These are phyloP conservation scores for Toxotes chatareus DNA, from an alignment of 2,113 vertebrate genomes.

Conservation along the genomic window DNA sequence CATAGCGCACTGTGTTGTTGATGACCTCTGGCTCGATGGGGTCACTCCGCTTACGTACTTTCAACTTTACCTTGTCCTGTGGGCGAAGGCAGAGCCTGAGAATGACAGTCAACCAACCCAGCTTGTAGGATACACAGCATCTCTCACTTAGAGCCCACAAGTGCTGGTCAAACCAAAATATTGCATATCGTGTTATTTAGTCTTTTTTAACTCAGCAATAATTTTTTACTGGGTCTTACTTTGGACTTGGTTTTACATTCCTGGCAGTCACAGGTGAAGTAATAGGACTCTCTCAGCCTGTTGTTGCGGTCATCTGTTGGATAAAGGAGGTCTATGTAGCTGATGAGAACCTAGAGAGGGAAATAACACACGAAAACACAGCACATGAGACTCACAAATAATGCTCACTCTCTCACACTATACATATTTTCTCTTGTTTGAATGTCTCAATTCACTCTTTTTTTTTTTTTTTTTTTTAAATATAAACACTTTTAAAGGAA, in stretches of 20 bases:
- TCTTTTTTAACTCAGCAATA: background rate
- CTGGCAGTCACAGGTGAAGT: conserved; percentile 92
- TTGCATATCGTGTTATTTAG: background rate
- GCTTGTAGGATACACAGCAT: background rate
- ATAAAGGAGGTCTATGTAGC: conserved; percentile 96
- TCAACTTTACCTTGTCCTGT: conserved; percentile 92
- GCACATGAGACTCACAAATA: background rate
- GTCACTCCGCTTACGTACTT: conserved; percentile 86
- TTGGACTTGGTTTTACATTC: conserved; percentile 90
- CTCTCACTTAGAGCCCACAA: background rate
- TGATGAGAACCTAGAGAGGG: conserved; percentile 88
- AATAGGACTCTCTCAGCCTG: conserved; percentile 90
- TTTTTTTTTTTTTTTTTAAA: background rate
- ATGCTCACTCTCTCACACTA: background rate
- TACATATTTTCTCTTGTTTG: background rate
- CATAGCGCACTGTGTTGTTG: conserved; percentile 90
- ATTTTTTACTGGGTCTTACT: conserved; percentile 76
- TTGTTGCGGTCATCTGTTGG: conserved; percentile 94
- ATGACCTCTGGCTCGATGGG: conserved; percentile 84
- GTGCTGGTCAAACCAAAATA: background rate
- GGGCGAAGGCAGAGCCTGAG: conserved; percentile 1
- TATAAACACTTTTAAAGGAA: background rate
- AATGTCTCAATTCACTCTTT: background rate
- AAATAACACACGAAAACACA: conserved; percentile 24
- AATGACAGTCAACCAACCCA: background rate